Conservation (phyloP, 1,140 invertebrate genomes). For the Saccostrea cuccullata region DNA sequence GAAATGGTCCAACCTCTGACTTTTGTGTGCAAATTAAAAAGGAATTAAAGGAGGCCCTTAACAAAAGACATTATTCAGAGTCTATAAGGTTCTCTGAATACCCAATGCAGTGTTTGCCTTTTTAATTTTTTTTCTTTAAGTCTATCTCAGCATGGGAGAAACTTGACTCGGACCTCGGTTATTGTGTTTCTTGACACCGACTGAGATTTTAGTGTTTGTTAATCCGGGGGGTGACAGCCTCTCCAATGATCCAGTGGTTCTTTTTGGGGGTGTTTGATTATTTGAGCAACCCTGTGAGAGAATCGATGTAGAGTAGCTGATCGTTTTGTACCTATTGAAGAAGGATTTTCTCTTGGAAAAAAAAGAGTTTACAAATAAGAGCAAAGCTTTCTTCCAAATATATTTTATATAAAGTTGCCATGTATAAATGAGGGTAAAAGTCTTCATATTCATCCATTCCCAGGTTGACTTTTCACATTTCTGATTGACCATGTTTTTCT, state of each 20-base stretch:
- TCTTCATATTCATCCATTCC: too few species aligned
- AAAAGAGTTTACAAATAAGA: background rate
- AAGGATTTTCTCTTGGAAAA: background rate
- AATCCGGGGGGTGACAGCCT: conserved; percentile 3
- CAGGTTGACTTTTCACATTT: too few species aligned
- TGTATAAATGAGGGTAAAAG: too few species aligned
- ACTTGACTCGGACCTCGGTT: background rate
- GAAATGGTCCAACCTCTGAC: conserved; percentile 13
- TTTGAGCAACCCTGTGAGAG: conserved; percentile 21
- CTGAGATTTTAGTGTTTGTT: conserved; percentile 14
- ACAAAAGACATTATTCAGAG: background rate
- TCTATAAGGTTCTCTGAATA: background rate
- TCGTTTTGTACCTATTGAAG: background rate
- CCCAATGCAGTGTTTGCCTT: background rate
- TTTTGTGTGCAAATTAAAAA: conserved; percentile 1
- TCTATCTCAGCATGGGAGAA: conserved; percentile 26
- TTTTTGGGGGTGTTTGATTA: background rate
- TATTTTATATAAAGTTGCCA: too few species aligned
- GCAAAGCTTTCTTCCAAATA: background rate
- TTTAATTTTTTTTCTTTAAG: conserved; percentile 6
- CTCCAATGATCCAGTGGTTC: background rate
- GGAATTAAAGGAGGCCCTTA: background rate
- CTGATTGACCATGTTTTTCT: too few species aligned
- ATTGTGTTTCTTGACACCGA: conserved; percentile 12
- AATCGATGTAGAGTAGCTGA: background rate